These are phyloP conservation scores for Luehdorfia chinensis DNA, from an alignment of 1,140 invertebrate species.

Conservation along the genomic window DNA sequence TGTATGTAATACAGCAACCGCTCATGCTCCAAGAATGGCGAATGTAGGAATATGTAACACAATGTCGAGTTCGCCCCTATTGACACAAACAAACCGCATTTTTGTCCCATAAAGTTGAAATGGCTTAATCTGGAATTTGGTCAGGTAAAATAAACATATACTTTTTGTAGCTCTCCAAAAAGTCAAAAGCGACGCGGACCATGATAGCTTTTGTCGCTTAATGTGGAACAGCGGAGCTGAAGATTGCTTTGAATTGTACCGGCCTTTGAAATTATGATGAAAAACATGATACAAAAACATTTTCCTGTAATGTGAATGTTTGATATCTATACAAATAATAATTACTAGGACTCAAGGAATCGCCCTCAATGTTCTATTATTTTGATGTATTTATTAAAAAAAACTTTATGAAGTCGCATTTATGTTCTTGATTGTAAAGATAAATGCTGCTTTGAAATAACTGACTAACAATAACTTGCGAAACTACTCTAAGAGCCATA, in stretches of 20 bases:
- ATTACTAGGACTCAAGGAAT: neutral
- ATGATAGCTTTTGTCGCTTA: constrained; percentile 23
- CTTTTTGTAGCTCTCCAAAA: constrained; percentile 38
- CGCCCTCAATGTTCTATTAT: neutral
- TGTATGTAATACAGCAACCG: constrained; percentile 49
- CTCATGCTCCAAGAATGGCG: constrained; percentile 43
- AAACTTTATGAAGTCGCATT: too few relatives aligned
- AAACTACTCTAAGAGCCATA: constrained; percentile 39
- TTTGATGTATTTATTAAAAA: too few relatives aligned
- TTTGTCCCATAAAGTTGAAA: constrained; percentile 53
- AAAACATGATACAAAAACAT: constrained; percentile 15
- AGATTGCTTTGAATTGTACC: constrained; percentile 17
- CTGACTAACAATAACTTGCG: constrained; percentile 9
- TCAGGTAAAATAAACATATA: constrained; percentile 52
- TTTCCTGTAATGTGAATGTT: constrained; percentile 14
- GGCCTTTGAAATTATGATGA: constrained; percentile 17
- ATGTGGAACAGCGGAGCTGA: constrained; percentile 11
- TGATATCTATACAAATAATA: constrained; percentile 12
- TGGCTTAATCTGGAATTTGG: constrained; percentile 51
- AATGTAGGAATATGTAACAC: constrained; percentile 39
- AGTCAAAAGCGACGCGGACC: constrained; percentile 26
- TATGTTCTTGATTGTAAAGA: too few relatives aligned
- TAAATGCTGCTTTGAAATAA: too few relatives aligned
- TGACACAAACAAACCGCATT: constrained; percentile 46
- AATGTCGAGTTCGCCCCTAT: constrained; percentile 42